phyloP scores from a whole-genome alignment of 2,888 invertebrate genomes.

The Meliscaeva auricollis region DNA sequence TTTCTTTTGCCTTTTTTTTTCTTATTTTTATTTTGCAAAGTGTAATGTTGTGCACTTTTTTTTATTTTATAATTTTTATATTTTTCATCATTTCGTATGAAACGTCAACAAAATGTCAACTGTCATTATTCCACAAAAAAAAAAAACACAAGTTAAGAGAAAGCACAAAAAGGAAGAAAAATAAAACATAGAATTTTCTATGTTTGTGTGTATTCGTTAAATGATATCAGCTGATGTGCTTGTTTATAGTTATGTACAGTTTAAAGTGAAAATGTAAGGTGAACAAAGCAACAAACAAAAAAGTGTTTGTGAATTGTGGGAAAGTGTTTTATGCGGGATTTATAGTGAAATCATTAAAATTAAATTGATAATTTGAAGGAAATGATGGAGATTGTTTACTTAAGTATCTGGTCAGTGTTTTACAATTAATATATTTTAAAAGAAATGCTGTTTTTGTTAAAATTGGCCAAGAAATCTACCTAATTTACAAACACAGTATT shows the following conservation, averaged over 20 bases:
- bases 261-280: neutral
- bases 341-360: too few species aligned
- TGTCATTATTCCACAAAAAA: conserved; percentile 7
- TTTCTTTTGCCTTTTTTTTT: neutral
- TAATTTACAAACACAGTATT: too few species aligned
- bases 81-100: conserved; percentile 46
- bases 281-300: too few species aligned
- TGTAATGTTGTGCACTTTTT: conserved; percentile 68
- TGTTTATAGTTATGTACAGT: conserved; percentile 42
- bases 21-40: neutral
- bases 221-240: conserved; percentile 42
- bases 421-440: too few species aligned
- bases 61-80: conserved; percentile 50
- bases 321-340: too few species aligned
- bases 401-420: too few species aligned
- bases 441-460: too few species aligned
- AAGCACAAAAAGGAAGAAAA: neutral
- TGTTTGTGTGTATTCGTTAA: conserved; percentile 50
- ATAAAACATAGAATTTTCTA: conserved; percentile 50
- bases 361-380: too few species aligned
- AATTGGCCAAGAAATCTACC: too few species aligned
- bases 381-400: too few species aligned
- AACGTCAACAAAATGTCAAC: conserved; percentile 72
- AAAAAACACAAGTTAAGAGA: neutral
- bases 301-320: too few species aligned